Evolutionary conservation across 2,888 invertebrate genomes (phyloP), one percentile per base, ranked within the genome.

Genomic region (Drosophila borealis): DNA sequence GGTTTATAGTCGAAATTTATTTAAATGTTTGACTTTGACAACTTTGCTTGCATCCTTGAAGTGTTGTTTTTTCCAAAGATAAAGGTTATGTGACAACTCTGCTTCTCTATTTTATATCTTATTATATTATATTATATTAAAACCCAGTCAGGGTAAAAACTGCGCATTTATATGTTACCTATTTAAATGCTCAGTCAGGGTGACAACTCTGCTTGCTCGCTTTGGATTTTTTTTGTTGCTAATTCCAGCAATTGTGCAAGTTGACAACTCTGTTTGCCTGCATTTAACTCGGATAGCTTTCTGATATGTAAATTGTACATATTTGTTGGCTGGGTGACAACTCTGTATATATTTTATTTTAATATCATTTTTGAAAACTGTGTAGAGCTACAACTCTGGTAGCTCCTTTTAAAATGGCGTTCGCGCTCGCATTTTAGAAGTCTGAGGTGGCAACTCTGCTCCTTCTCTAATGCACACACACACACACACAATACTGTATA

Each of bases 131-230:
- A 6, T 6, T 1, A 25, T 25, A 25, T 25, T 6, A 25, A 25
- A 25, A 25, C 6, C 25, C 6, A 25, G 2, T 2, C 25, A 6
- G 25, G 25, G 6, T 25, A 6, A 25, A 25, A 25, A 25, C 25
- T 25, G 25, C 25, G 25, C 25, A 0, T 25, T 25, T 6, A 25
- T 25, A 6, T 25, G 25, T 17, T 17, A 17, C 17, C 17, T 17
- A 17, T 17, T 17, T 17, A 17, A 17, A 17, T 17, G 17, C 17
- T 17, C 17, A 17, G 17, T 25, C 21, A 39, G 8, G 44, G 25
- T 45, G 49, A 41, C 69, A 54, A 50, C 54, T 45, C 55, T 55
- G 34, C n/a, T 46, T 13, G 34, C 14, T 13, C 17, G 17, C 17
- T 14, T 37, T 36, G 21, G 21, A 17, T 17, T 17, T 21, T 21